These are phyloP conservation scores for Rousettus madagascariensis DNA, from an alignment of 2,797 vertebrate species.

Conservation along the genomic window DNA sequence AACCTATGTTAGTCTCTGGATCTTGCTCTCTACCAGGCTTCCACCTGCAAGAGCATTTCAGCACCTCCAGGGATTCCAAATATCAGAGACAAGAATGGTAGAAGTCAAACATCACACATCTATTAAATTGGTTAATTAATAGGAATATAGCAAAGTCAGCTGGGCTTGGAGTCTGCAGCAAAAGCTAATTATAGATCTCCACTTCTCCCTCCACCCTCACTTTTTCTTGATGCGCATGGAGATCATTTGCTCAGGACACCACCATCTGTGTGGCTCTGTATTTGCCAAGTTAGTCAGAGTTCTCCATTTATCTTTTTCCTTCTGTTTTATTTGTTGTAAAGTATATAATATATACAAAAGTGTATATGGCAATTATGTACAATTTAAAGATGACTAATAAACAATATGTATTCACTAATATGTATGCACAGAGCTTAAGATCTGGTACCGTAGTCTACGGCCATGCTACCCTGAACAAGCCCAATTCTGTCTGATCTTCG, in stretches of 20 bases:
- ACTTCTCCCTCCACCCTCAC: background rate
- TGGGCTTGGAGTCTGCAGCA: background rate
- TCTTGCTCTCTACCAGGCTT: background rate
- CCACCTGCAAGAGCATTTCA: background rate
- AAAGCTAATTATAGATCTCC: background rate
- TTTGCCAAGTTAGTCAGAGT: background rate
- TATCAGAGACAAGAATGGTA: background rate
- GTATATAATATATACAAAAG: background rate
- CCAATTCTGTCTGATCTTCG: too few relatives aligned
- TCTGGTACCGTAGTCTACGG: background rate
- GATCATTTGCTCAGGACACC: background rate
- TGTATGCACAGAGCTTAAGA: background rate
- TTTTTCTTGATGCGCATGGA: background rate
- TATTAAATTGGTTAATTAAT: background rate
- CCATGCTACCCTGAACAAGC: too few relatives aligned
- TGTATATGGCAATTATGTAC: background rate
- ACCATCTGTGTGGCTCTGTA: background rate
- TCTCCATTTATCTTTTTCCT: background rate
- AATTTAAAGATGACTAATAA: background rate
- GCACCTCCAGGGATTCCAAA: background rate
- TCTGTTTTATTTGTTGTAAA: background rate
- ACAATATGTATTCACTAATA: background rate
- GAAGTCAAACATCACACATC: background rate
- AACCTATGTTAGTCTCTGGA: background rate
- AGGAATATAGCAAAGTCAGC: background rate